These are phyloP conservation scores for Pseudorhiza aurosa DNA, from an alignment of 30 jellyfish, hydroid and myxozoan genomes.

Conservation along the genomic window DNA sequence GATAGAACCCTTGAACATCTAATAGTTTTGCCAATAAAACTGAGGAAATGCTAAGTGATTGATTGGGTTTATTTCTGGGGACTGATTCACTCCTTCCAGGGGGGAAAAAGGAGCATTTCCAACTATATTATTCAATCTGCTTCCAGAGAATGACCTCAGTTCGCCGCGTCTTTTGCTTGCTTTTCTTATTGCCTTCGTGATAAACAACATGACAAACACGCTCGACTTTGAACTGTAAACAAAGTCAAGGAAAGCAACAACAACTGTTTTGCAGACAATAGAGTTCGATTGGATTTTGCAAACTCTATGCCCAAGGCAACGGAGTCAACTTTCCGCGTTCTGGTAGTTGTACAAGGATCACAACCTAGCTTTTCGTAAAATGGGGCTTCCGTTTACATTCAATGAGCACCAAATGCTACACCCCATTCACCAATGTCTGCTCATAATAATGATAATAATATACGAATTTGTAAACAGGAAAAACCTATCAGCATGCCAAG, in stretches of 20 bases:
- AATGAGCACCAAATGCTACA: no score
- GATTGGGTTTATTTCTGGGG: slow-evolving; percentile 11
- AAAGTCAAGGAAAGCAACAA: background rate
- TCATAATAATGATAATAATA: no score
- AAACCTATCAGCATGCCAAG: no score
- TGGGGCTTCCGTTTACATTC: no score
- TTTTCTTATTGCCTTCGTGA: background rate
- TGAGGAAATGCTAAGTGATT: background rate
- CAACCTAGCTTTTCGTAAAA: no score
- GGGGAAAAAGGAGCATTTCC: slow-evolving; percentile 9
- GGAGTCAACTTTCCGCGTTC: no score
- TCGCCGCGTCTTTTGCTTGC: slow-evolving; percentile 52
- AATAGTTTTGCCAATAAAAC: slow-evolving; percentile 12
- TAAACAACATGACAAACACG: slow-evolving; percentile 8
- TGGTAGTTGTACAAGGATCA: no score
- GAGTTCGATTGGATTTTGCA: background rate
- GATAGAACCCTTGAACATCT: background rate
- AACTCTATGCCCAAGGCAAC: background rate
- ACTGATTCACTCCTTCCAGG: slow-evolving; percentile 40
- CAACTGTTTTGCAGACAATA: background rate
- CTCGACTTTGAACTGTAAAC: slow-evolving; percentile 28
- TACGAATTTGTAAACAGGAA: no score
- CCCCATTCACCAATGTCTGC: no score
- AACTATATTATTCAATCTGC: background rate
- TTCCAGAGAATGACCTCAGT: slow-evolving; percentile 39